A percentile compares a stretch with the other conserved stretches of the same genome.
These are phyloP conservation scores for Platycercus adscitus DNA, from an alignment of 2,113 vertebrate genomes.

Conservation along the genomic window DNA sequence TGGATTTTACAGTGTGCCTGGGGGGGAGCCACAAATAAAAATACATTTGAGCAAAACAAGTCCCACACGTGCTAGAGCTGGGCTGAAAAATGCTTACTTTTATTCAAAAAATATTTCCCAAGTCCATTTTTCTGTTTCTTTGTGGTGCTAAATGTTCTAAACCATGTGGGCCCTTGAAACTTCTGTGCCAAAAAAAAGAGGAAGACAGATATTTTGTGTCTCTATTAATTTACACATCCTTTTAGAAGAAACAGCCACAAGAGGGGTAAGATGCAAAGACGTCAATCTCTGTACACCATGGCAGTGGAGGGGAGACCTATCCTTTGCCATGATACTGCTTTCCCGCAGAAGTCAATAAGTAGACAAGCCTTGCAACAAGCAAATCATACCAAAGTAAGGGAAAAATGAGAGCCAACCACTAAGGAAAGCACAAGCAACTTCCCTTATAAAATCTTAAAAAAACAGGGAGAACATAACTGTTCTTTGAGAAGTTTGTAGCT, in stretches of 20 bases:
- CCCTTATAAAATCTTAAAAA: not conserved
- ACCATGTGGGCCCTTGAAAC: not conserved
- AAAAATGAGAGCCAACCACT: not conserved
- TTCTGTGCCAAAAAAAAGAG: accelerated
- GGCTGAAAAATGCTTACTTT: not conserved
- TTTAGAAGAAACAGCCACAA: not conserved
- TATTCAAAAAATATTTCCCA: not conserved
- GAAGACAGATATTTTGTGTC: not conserved
- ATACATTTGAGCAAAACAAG: not conserved
- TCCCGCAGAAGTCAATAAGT: not conserved
- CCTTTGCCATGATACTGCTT: not conserved
- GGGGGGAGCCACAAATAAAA: not conserved
- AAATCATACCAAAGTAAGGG: not conserved
- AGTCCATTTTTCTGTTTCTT: not conserved
- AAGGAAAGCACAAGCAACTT: not conserved
- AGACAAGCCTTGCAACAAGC: not conserved
- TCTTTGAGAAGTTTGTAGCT: not conserved
- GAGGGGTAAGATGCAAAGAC: not conserved
- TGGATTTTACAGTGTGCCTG: not conserved
- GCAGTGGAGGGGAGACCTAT: accelerated
- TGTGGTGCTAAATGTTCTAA: not conserved
- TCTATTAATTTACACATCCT: not conserved
- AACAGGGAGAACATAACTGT: not conserved
- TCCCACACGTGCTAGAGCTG: not conserved
- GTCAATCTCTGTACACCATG: not conserved